These are phyloP conservation scores for Tubiluchus corallicola DNA, from an alignment of 2,888 invertebrate species.

Conservation along the genomic window DNA sequence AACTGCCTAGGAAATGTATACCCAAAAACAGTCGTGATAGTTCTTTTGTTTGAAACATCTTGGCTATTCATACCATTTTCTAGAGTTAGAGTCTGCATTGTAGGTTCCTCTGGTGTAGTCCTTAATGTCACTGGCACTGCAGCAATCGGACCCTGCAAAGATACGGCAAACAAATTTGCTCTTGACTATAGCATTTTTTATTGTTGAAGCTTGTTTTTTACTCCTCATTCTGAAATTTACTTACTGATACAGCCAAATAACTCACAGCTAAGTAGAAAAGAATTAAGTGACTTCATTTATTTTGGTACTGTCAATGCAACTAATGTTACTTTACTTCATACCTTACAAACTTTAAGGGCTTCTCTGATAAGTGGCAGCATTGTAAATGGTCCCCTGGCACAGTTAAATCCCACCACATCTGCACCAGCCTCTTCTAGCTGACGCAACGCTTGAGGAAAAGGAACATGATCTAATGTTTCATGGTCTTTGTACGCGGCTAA, in stretches of 20 bases:
- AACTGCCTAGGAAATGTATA: too few species aligned
- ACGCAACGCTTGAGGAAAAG: slow-evolving; percentile 18
- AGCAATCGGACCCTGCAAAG: slow-evolving; percentile 16
- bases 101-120: slow-evolving; percentile 15
- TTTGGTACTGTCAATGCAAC: too few species aligned
- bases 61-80: background rate
- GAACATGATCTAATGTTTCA: slow-evolving; percentile 20
- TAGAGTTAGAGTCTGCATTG: slow-evolving; percentile 17
- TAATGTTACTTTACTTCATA: too few species aligned
- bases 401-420: slow-evolving; percentile 24
- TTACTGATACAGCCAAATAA: too few species aligned
- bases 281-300: too few species aligned
- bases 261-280: too few species aligned
- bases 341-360: slow-evolving; percentile 18
- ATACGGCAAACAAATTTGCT: background rate
- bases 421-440: slow-evolving; percentile 21
- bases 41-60: too few species aligned
- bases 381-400: slow-evolving; percentile 20
- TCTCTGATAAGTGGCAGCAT: slow-evolving; percentile 20
- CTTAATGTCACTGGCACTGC: slow-evolving; percentile 20
- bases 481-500: slow-evolving; percentile 14
- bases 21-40: too few species aligned
- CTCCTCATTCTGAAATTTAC: too few species aligned
- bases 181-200: background rate
- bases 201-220: background rate